Evolutionary conservation across 1,140 invertebrate genomes (phyloP).

Genomic region (Leptonema lineaticorne): DNA sequence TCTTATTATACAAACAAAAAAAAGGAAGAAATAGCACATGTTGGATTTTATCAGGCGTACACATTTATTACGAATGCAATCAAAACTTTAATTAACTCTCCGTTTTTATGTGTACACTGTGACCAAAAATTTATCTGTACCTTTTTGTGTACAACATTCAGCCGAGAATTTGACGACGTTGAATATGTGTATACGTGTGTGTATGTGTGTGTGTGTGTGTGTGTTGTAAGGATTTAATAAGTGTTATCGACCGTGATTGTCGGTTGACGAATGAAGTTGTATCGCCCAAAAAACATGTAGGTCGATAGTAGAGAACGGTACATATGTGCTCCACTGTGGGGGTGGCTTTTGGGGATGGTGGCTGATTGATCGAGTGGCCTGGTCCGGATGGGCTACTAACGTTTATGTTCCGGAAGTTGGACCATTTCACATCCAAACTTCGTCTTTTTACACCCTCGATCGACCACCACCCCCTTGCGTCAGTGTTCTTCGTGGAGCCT

Average conservation of each 20-base stretch:
- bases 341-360: too few species aligned
- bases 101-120: too few species aligned
- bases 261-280: conserved; percentile 5
- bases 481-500: not conserved
- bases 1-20: too few species aligned
- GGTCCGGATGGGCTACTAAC: conserved; percentile 3
- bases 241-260: not conserved
- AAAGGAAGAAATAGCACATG: too few species aligned
- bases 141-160: too few species aligned
- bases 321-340: not conserved
- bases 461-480: not conserved
- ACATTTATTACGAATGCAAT: too few species aligned
- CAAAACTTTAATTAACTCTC: too few species aligned
- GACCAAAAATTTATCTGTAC: too few species aligned
- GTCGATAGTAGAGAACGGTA: conserved; percentile 12
- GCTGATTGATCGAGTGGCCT: conserved; percentile 6
- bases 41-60: too few species aligned
- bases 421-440: conserved; percentile 25
- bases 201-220: not conserved
- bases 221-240: not conserved
- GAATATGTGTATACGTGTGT: not conserved
- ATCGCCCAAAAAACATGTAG: conserved; percentile 16
- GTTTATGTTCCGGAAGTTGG: conserved; percentile 25
- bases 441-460: conserved; percentile 28
- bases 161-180: too few species aligned